A percentile compares a stretch with the other conserved stretches of the same genome.
Evolutionary conservation across 1,140 invertebrate species (phyloP).

Genomic region (Procambarus virginalis): DNA sequence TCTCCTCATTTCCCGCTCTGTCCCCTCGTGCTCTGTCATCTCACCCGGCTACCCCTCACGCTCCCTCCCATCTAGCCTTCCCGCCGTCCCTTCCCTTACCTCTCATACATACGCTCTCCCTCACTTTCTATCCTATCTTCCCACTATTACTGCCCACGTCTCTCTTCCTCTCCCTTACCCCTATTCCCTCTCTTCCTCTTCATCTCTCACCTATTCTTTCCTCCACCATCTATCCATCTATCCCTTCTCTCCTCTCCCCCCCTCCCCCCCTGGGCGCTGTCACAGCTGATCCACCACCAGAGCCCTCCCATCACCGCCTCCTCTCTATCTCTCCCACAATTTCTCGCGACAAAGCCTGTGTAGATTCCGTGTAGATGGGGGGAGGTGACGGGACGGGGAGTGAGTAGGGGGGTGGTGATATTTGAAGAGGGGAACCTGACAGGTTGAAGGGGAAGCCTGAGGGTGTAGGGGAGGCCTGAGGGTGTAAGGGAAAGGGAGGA

Average conservation of each 20-base stretch:
- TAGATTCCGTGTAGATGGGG: conserved; percentile 6
- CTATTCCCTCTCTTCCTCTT: neutral
- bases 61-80: too few species aligned
- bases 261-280: neutral
- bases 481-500: neutral
- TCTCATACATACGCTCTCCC: neutral
- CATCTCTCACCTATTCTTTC: neutral
- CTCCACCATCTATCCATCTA: neutral
- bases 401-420: neutral
- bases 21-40: too few species aligned
- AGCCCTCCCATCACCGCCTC: neutral
- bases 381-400: conserved; percentile 4
- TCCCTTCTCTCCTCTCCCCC: neutral
- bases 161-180: neutral
- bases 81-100: neutral
- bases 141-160: neutral
- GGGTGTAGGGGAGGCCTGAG: neutral
- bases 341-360: conserved; percentile 27
- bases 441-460: neutral
- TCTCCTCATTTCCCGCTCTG: too few species aligned
- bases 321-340: conserved; percentile 3
- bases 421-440: neutral
- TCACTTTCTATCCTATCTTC: neutral
- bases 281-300: neutral
- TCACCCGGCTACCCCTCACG: too few species aligned